These are phyloP conservation scores for Prosopocoilus inquinatus DNA, from an alignment of 2,888 invertebrate genomes.

Conservation along the genomic window DNA sequence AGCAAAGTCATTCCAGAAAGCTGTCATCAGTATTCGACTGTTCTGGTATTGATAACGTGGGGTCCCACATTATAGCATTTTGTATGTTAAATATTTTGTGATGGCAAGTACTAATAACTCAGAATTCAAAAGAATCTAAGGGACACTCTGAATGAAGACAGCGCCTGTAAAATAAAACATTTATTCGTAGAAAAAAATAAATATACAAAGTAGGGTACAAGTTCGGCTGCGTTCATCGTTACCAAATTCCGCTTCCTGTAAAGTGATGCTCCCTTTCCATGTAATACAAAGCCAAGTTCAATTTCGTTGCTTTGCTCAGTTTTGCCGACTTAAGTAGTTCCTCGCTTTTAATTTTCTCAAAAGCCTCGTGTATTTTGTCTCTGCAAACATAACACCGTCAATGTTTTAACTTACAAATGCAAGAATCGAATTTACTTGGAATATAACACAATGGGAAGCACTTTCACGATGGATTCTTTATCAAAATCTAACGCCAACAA, in stretches of 20 bases:
- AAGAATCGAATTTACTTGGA: slow-evolving; percentile 58
- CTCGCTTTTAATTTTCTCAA: slow-evolving; percentile 28
- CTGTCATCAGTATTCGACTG: slow-evolving; percentile 10
- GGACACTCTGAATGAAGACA: too few relatives aligned
- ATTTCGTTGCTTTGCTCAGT: slow-evolving; percentile 49
- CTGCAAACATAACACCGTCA: slow-evolving; percentile 35
- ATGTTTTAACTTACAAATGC: background rate
- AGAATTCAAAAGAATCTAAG: too few relatives aligned
- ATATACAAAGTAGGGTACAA: too few relatives aligned
- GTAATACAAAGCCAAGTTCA: slow-evolving; percentile 68
- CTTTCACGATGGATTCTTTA: slow-evolving; percentile 56
- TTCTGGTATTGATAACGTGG: slow-evolving; percentile 13
- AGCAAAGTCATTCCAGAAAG: background rate
- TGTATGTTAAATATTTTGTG: too few relatives aligned
- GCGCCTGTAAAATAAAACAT: too few relatives aligned
- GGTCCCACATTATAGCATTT: background rate
- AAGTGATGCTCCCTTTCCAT: slow-evolving; percentile 74
- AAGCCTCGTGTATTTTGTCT: slow-evolving; percentile 37
- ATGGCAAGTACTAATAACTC: too few relatives aligned
- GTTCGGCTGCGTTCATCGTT: too few relatives aligned
- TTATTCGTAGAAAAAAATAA: too few relatives aligned
- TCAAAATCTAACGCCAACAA: slow-evolving; percentile 54
- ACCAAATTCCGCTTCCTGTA: slow-evolving; percentile 73
- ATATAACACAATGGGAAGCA: slow-evolving; percentile 67
- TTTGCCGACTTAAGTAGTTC: too few relatives aligned